Percentiles rank a stretch among this genome's conserved stretches.
Evolutionary conservation across 2,888 invertebrate genomes (phyloP).

Genomic region (Polyommatus icarus): DNA sequence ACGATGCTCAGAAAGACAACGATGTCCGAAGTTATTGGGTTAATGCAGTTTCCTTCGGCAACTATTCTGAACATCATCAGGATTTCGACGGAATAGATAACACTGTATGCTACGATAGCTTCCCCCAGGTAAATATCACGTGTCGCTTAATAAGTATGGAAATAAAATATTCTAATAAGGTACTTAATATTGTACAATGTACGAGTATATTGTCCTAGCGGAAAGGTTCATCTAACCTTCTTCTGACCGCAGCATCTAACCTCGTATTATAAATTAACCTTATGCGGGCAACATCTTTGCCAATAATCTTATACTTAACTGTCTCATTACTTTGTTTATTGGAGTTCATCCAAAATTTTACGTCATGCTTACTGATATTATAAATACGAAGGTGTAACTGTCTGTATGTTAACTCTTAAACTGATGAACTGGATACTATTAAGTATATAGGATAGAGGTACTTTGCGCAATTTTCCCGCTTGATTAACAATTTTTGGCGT

Average conservation of each 20-base stretch:
- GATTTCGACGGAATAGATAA: conserved; percentile 57
- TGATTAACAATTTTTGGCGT: no score
- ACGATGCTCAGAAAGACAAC: conserved; percentile 53
- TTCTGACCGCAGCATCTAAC: background rate
- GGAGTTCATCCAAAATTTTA: no score
- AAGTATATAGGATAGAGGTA: no score
- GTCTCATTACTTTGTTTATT: no score
- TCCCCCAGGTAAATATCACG: conserved; percentile 51
- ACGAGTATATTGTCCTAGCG: background rate
- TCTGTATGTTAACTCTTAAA: no score
- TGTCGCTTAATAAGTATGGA: background rate
- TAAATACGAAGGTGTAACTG: no score
- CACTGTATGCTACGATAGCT: conserved; percentile 61
- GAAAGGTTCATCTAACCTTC: background rate
- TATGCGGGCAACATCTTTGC: background rate
- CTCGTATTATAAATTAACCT: background rate
- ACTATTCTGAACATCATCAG: conserved; percentile 51
- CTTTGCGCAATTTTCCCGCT: no score
- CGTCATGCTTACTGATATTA: no score
- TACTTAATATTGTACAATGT: background rate
- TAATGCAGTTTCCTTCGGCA: conserved; percentile 55
- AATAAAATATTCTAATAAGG: background rate
- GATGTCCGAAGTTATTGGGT: conserved; percentile 61
- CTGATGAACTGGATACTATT: no score
- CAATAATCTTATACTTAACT: background rate